Evolutionary conservation across 2,888 invertebrate species (phyloP), one percentile per base, ranked within the genome.

Genomic region (Bembecia ichneumoniformis): DNA sequence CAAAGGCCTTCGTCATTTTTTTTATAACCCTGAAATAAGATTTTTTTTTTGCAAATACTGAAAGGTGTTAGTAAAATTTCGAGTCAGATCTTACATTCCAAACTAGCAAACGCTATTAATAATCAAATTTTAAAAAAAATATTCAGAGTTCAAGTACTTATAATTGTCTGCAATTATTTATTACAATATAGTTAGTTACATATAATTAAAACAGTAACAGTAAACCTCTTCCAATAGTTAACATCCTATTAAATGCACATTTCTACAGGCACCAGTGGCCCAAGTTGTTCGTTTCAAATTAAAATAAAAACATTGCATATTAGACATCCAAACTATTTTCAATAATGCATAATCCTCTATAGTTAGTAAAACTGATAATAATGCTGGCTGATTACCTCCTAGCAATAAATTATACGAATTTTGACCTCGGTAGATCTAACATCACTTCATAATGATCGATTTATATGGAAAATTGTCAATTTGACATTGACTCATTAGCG

Each of bases 241-340:
- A 86, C 82, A 83, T 82, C 64, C 80, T 83, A 86, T 73, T 86
- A 86, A 86, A 86, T 86, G 86, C 86, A 83, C 68, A 68, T 76
- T 69, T 66, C 59, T 56, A 58, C 59, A 71, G 76, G 78, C 76
- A 60, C 60, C 66, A 66, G 70, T 65, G 71, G 72, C 77, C 78
- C 68, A 63, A 64, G 59, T 63, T 58, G 59, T 52, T 53, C 56
- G 55, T 58, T 59, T 53, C 53, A 57, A 64, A 63, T 59, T 58
- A 61, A 63, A 50, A 59, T 58, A 53, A 53, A 52, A 57, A 10
- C 58, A 70, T 66, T 64, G 60, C 66, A 69, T 60, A 59, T 58
- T 20, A 20, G 20, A 20, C 20, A 5, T 20, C 20, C 20, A 20
- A 4, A 4, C 7, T 28, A 28, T 28, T 28, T 28, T 9, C 9